Conservation (phyloP, 2,797 vertebrate species). For the Diglossa cyanea region DNA sequence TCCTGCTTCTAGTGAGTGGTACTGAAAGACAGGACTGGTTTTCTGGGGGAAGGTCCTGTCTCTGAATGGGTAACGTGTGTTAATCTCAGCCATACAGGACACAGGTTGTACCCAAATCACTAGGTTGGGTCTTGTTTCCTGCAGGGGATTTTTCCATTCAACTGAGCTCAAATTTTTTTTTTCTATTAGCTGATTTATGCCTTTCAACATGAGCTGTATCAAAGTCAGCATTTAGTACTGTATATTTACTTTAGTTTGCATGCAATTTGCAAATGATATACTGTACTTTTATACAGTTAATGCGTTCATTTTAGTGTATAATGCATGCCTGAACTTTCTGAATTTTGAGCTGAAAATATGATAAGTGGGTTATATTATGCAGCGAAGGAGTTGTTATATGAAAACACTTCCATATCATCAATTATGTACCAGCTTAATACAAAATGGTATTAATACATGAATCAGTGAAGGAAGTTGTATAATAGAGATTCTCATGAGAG, state of each 20-base stretch:
- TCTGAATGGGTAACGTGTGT: background rate
- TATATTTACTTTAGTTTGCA: background rate
- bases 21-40: background rate
- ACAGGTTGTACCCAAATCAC: background rate
- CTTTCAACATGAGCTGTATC: slow-evolving; percentile 14
- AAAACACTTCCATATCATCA: slow-evolving; percentile 54
- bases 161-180: background rate
- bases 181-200: slow-evolving; percentile 17
- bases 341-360: slow-evolving; percentile 56
- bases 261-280: slow-evolving; percentile 46
- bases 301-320: slow-evolving; percentile 40
- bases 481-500: slow-evolving; percentile 48
- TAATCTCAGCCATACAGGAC: background rate
- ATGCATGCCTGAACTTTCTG: slow-evolving; percentile 39
- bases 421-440: slow-evolving; percentile 54
- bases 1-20: background rate
- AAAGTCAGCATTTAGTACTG: slow-evolving; percentile 19
- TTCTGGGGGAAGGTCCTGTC: background rate
- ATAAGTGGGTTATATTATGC: slow-evolving; percentile 60
- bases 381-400: slow-evolving; percentile 34
- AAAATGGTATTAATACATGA: slow-evolving; percentile 63
- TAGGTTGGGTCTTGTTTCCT: background rate
- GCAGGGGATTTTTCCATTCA: background rate
- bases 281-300: slow-evolving; percentile 43
- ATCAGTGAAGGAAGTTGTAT: slow-evolving; percentile 51